Percentiles rank a stretch among this genome's conserved stretches.
phyloP scores from a whole-genome alignment of 2,797 vertebrate genomes.

The Amblyopsis hoosieri region DNA sequence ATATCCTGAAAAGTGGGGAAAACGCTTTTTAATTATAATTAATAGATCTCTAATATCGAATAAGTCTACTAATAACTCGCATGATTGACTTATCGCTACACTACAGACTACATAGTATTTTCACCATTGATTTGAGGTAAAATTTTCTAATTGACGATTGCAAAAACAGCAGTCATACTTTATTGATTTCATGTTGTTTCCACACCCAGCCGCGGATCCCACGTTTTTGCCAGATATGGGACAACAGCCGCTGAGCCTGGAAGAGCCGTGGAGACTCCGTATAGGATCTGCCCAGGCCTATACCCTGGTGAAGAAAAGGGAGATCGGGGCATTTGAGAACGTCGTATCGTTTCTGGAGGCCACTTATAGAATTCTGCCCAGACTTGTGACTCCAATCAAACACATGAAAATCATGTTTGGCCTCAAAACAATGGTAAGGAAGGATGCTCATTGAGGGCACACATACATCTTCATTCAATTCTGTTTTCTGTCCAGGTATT shows the following conservation, averaged over 20 bases:
- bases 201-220: constrained; percentile 52
- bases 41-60: too few relatives aligned
- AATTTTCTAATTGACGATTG: too few relatives aligned
- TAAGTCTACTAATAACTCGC: too few relatives aligned
- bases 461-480: not conserved
- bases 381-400: constrained; percentile 71
- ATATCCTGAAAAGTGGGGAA: constrained; percentile 60
- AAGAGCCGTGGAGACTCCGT: constrained; percentile 65
- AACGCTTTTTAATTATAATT: not conserved
- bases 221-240: constrained; percentile 61
- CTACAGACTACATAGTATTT: too few relatives aligned
- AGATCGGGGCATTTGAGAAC: constrained; percentile 58
- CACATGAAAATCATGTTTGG: constrained; percentile 83
- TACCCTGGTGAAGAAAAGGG: constrained; percentile 59
- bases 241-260: constrained; percentile 48
- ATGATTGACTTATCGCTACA: too few relatives aligned
- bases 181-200: not conserved
- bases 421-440: constrained; percentile 75
- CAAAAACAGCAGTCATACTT: too few relatives aligned
- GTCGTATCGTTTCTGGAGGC: constrained; percentile 61
- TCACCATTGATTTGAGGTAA: too few relatives aligned
- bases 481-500: not conserved
- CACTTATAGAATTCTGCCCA: constrained; percentile 58
- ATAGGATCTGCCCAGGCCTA: constrained; percentile 58
- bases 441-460: not conserved